Evolutionary conservation across 2,113 vertebrate genomes (phyloP), one percentile per base, ranked within the genome.

Genomic region (Percina caprodes): DNA sequence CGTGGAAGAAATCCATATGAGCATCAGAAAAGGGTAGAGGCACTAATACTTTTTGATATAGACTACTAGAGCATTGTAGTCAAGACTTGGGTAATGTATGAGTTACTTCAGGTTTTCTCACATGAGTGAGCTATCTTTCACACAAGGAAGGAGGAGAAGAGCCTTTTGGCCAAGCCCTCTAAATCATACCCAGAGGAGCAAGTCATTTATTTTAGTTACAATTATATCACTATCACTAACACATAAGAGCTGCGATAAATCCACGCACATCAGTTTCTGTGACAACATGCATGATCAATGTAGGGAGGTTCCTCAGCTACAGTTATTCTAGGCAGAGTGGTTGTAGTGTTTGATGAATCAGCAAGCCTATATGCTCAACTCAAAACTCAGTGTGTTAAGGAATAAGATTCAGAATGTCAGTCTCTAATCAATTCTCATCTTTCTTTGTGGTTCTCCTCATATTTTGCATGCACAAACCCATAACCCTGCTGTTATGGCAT

Each of bases 1-100:
- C 93, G 95, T 97, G 96, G 97, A 97, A 95, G 95, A 97, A 97
- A 97, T 96, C 93, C 93, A 92, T 94, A 94, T 87, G 89, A 88
- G 93, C 91, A 89, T 92, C 88, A 89, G 85, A 86, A 90, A 90
- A 90, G 63, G 85, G 90, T 83, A 89, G 83, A 88, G 83, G 86
- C 77, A 82, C 86, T 92, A 84, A 94, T 93, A 89, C 88, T 91
- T 92, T 92, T 87, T 91, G 80, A 90, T 92, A 88, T 83, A 85
- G 90, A 91, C 91, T 87, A 88, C 55, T 80, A 79, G 87, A 90
- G 79, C 88, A 86, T 93, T 93, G 91, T 87, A 93, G 91, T 91
- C 86, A 79, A 92, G 62, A 87, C 89, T 88, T 62, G 83, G 86
- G 85, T 95, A 94, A 94, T 94, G 87, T 93, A 95, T 94, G 93